Evolutionary conservation across 2,888 invertebrate species (phyloP).

Genomic region (Operophtera brumata): DNA sequence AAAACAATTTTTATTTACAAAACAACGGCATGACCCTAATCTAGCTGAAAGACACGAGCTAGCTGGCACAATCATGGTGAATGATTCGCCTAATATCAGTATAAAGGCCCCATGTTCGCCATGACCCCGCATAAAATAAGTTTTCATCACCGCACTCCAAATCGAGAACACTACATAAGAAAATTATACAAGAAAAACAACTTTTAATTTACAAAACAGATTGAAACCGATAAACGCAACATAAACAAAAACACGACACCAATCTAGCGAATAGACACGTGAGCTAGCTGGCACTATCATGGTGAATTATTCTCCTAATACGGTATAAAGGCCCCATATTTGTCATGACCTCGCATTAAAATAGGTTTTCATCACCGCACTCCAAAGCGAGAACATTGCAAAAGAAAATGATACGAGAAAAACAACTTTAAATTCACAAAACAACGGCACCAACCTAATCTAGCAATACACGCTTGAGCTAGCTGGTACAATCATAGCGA

Average conservation of each 20-base stretch:
- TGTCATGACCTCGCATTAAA: slow-evolving; percentile 18
- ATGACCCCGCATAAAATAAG: too few relatives aligned
- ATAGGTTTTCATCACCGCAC: slow-evolving; percentile 30
- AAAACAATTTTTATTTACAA: neutral
- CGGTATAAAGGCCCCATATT: slow-evolving; percentile 3
- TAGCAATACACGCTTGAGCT: too few relatives aligned
- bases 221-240: neutral
- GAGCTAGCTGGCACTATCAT: neutral
- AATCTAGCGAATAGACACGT: slow-evolving; percentile 7
- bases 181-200: slow-evolving; percentile 1
- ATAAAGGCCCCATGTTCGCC: too few relatives aligned
- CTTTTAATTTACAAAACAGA: neutral
- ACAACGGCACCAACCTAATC: too few relatives aligned
- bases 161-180: neutral
- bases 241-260: slow-evolving; percentile 9
- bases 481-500: neutral
- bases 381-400: neutral
- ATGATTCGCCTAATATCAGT: too few relatives aligned
- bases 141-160: too few relatives aligned
- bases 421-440: neutral
- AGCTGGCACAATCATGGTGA: too few relatives aligned
- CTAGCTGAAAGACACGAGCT: too few relatives aligned
- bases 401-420: slow-evolving; percentile 3
- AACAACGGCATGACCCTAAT: too few relatives aligned
- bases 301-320: neutral